These are phyloP conservation scores for Sciurus niger DNA, from an alignment of 2,113 vertebrate species.

Conservation along the genomic window DNA sequence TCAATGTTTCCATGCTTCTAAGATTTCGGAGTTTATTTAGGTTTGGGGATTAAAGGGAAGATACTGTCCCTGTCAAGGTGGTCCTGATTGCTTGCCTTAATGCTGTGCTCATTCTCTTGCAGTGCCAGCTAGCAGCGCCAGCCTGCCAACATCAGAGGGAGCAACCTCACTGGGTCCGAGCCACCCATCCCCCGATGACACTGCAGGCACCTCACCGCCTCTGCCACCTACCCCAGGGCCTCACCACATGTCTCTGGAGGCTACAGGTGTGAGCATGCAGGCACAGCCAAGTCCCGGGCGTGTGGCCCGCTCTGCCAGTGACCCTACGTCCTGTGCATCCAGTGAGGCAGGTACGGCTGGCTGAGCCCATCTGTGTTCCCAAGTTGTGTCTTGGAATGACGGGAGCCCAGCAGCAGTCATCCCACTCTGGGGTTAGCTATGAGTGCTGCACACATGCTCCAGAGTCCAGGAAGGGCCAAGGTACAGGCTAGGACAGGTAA, in stretches of 20 bases:
- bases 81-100: neutral
- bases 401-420: neutral
- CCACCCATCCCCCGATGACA: slow-evolving; percentile 77
- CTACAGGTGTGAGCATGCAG: slow-evolving; percentile 79
- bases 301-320: slow-evolving; percentile 96
- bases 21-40: neutral
- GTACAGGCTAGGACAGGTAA: neutral
- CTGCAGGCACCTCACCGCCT: slow-evolving; percentile 79
- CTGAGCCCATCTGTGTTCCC: rapidly evolving
- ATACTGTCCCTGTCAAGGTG: rapidly evolving
- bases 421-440: neutral
- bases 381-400: rapidly evolving
- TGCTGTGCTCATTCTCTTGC: neutral
- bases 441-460: too few species aligned
- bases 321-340: slow-evolving; percentile 93
- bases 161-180: neutral
- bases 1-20: rapidly evolving
- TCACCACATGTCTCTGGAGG: slow-evolving; percentile 58
- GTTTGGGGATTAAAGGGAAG: too few species aligned
- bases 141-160: slow-evolving; percentile 26
- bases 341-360: slow-evolving; percentile 88
- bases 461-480: neutral
- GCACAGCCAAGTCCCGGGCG: slow-evolving; percentile 86
- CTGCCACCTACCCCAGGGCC: slow-evolving; percentile 70
- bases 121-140: neutral